Evolutionary conservation across 2,113 vertebrate genomes (phyloP).

Genomic region (Tiliqua scincoides): DNA sequence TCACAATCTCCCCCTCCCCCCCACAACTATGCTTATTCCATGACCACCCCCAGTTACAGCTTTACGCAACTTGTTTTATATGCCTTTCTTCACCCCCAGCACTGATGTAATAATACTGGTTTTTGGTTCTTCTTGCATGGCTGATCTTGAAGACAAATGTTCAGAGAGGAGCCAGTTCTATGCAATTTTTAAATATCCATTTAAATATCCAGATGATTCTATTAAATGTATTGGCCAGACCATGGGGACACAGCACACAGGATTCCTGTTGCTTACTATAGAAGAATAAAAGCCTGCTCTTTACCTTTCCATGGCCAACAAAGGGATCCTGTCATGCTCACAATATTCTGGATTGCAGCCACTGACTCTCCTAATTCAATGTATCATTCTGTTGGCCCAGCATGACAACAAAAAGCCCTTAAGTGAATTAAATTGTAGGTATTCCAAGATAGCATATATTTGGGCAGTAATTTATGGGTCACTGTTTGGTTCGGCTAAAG

Average conservation of each 20-base stretch:
- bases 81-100: background rate
- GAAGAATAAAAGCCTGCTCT: background rate
- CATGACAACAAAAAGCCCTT: background rate
- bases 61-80: background rate
- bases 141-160: background rate
- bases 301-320: no score
- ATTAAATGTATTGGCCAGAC: no score
- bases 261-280: background rate
- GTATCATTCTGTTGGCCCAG: background rate
- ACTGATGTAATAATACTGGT: background rate
- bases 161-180: background rate
- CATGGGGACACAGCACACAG: background rate
- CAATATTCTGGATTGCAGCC: slow-evolving; percentile 2
- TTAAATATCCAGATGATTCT: background rate
- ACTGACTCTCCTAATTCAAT: background rate
- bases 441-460: slow-evolving; percentile 16
- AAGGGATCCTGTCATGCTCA: background rate
- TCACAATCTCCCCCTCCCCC: background rate
- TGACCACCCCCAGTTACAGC: background rate
- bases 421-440: slow-evolving; percentile 17
- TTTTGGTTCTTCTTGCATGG: background rate
- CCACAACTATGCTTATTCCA: background rate
- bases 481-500: slow-evolving; percentile 35
- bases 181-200: background rate
- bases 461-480: slow-evolving; percentile 23